phyloP scores from a whole-genome alignment of 2,797 vertebrate genomes.

The Pipistrellus pipistrellus region DNA sequence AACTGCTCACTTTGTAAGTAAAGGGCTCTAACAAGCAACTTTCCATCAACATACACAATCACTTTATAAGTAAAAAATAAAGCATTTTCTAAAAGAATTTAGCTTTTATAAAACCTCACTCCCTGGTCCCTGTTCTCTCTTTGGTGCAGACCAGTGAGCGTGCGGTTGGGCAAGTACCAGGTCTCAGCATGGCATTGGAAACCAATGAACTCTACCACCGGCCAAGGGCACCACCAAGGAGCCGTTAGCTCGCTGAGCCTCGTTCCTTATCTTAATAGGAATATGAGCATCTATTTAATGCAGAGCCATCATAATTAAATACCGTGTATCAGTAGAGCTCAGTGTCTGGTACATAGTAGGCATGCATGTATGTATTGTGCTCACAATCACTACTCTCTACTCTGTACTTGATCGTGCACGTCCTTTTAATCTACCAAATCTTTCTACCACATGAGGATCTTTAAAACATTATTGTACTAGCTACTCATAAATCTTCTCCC shows the following conservation, averaged over 20 bases:
- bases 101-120: not conserved
- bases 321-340: not conserved
- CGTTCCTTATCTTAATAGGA: not conserved
- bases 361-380: not conserved
- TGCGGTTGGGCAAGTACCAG: not conserved
- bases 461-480: not conserved
- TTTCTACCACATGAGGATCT: not conserved
- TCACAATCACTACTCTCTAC: not conserved
- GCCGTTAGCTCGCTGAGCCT: not conserved
- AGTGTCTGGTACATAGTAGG: not conserved
- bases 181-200: not conserved
- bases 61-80: conserved; percentile 39
- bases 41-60: not conserved
- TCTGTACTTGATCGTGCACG: not conserved
- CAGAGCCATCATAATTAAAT: conserved; percentile 19
- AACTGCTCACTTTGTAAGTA: not conserved
- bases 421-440: not conserved
- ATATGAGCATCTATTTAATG: not conserved
- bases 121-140: not conserved
- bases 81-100: conserved; percentile 1
- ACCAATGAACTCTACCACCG: not conserved
- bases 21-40: conserved; percentile 27
- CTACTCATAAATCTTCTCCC: conserved; percentile 42
- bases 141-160: not conserved
- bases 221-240: not conserved